A percentile compares a stretch with the other conserved stretches of the same genome.
Evolutionary conservation across 2,797 vertebrate genomes (phyloP).

Genomic region (Typhlichthys eigenmanni): DNA sequence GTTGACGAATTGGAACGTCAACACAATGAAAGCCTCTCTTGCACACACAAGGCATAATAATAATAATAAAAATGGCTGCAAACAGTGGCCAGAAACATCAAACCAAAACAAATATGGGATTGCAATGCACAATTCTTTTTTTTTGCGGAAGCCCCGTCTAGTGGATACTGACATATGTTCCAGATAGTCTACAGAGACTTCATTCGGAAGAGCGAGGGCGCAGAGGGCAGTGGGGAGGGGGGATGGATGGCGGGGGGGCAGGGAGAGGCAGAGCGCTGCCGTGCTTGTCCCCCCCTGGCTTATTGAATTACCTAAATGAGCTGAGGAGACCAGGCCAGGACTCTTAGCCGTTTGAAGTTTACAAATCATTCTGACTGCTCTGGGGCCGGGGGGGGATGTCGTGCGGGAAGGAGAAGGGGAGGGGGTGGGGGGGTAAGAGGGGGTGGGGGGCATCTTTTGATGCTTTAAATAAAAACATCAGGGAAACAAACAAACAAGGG

Average conservation of each 20-base stretch:
- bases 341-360: slow-evolving; percentile 78
- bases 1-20: neutral
- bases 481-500: slow-evolving; percentile 80
- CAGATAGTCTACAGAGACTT: slow-evolving; percentile 67
- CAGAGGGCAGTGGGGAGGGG: slow-evolving; percentile 67
- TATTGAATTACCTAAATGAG: slow-evolving; percentile 83
- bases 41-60: neutral
- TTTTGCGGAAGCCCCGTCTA: slow-evolving; percentile 34
- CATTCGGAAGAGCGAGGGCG: slow-evolving; percentile 62
- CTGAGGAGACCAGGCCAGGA: slow-evolving; percentile 71
- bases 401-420: slow-evolving; percentile 47
- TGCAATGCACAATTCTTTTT: neutral
- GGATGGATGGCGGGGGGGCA: slow-evolving; percentile 62
- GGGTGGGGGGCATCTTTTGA: slow-evolving; percentile 69
- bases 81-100: neutral
- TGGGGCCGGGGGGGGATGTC: slow-evolving; percentile 62
- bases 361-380: slow-evolving; percentile 79
- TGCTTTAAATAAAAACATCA: slow-evolving; percentile 82
- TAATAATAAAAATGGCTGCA: neutral
- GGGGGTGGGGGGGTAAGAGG: slow-evolving; percentile 30
- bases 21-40: neutral
- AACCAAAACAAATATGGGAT: slow-evolving; percentile 2
- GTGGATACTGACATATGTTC: slow-evolving; percentile 65
- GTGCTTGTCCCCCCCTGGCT: slow-evolving; percentile 68
- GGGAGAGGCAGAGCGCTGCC: slow-evolving; percentile 60